Conservation (phyloP, 2,113 vertebrate genomes). For the Etia nguti region DNA sequence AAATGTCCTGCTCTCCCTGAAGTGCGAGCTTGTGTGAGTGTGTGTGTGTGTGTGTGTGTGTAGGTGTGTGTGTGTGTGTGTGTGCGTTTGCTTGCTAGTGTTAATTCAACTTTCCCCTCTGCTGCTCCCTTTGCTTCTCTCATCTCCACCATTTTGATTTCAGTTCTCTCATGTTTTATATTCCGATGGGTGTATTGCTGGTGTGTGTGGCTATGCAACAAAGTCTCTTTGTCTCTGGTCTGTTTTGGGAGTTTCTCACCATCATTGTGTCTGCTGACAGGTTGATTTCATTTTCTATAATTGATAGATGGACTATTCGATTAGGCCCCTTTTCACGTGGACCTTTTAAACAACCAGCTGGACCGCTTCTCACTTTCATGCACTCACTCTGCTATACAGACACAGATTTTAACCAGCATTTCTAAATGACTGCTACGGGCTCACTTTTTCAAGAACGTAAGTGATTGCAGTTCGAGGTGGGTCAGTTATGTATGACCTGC, state of each 20-base stretch:
- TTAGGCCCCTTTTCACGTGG: slow-evolving; percentile 15
- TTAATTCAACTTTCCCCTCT: slow-evolving; percentile 10
- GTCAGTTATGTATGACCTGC: background rate
- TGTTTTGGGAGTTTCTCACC: background rate
- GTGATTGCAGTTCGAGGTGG: background rate
- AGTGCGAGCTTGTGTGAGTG: background rate
- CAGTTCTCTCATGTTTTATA: background rate
- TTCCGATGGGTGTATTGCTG: background rate
- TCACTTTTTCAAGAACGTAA: background rate
- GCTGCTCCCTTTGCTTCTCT: background rate
- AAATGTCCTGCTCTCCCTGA: background rate
- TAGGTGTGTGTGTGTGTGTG: background rate
- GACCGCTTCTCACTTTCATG: background rate
- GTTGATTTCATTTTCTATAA: slow-evolving; percentile 12
- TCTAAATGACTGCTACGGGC: background rate
- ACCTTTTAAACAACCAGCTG: slow-evolving; percentile 22
- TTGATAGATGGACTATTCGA: slow-evolving; percentile 38
- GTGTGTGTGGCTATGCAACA: background rate
- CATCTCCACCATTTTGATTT: slow-evolving; percentile 35
- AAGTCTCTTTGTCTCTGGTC: background rate
- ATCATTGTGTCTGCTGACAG: slow-evolving; percentile 17
- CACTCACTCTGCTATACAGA: background rate
- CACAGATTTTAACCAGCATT: background rate
- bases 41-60: background rate
- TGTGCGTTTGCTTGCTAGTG: background rate